These are phyloP conservation scores for Cygnus buccinator DNA, from an alignment of 2,113 vertebrate genomes.

Conservation along the genomic window DNA sequence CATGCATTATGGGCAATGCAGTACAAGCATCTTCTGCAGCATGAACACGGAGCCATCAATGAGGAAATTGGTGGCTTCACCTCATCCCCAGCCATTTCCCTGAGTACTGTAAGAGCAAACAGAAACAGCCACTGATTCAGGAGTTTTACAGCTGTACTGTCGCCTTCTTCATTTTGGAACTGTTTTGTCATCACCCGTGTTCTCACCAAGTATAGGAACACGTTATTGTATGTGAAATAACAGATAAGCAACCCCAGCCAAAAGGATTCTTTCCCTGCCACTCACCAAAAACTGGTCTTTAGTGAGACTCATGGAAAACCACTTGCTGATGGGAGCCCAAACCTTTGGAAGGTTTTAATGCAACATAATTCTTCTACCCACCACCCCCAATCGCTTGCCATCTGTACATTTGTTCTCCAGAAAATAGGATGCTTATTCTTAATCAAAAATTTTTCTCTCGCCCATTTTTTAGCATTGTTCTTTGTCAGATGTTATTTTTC, in stretches of 20 bases:
- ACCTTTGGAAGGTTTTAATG: neutral
- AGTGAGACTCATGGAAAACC: neutral
- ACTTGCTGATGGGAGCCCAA: neutral
- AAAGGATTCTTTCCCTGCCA: neutral
- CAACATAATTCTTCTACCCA: neutral
- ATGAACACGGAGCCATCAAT: neutral
- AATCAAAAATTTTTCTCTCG: neutral
- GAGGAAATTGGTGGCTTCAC: neutral
- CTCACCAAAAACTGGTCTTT: neutral
- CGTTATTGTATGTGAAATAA: neutral
- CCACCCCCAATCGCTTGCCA: neutral
- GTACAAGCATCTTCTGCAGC: constrained; percentile 12
- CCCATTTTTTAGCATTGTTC: neutral
- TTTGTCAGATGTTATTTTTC: neutral
- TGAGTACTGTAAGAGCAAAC: neutral
- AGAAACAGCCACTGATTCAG: neutral
- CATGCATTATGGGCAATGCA: constrained; percentile 3
- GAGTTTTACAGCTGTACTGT: neutral
- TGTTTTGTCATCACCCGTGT: neutral
- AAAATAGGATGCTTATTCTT: neutral
- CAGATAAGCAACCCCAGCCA: neutral
- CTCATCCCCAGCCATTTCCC: neutral
- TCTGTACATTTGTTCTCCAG: neutral
- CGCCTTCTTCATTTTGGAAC: neutral
- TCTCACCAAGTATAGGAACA: neutral